These are phyloP conservation scores for Halcyon malimbica DNA, from an alignment of 2,113 vertebrate species.

Conservation along the genomic window DNA sequence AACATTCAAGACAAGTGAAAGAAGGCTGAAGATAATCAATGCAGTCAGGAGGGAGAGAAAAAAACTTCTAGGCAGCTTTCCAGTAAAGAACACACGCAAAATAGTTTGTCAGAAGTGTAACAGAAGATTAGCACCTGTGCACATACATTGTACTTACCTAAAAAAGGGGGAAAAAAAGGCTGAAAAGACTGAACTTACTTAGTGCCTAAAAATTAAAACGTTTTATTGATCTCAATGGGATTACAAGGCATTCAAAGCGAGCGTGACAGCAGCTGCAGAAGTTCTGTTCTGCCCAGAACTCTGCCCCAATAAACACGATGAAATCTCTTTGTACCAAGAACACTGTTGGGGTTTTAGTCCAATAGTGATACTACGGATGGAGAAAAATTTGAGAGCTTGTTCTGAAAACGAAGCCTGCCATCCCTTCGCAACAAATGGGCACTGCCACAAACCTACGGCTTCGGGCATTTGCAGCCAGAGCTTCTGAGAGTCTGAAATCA, in stretches of 20 bases:
- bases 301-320: neutral
- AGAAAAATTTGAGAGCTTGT: neutral
- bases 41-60: neutral
- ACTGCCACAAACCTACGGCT: neutral
- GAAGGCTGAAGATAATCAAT: neutral
- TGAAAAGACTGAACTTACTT: neutral
- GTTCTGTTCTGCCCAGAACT: neutral
- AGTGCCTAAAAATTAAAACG: neutral
- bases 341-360: neutral
- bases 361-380: rapidly evolving
- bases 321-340: neutral
- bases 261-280: neutral
- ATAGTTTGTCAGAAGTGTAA: neutral
- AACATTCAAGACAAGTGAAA: neutral
- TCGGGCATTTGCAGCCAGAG: neutral
- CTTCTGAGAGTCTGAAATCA: neutral
- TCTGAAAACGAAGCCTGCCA: neutral
- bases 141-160: neutral
- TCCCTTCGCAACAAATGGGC: neutral
- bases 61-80: neutral
- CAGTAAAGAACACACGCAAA: neutral
- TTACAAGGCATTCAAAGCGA: neutral
- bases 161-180: no score
- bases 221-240: neutral
- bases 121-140: neutral